Base-by-base conservation (phyloP, 2,113 vertebrate species). In the Silurus asotus region DNA sequence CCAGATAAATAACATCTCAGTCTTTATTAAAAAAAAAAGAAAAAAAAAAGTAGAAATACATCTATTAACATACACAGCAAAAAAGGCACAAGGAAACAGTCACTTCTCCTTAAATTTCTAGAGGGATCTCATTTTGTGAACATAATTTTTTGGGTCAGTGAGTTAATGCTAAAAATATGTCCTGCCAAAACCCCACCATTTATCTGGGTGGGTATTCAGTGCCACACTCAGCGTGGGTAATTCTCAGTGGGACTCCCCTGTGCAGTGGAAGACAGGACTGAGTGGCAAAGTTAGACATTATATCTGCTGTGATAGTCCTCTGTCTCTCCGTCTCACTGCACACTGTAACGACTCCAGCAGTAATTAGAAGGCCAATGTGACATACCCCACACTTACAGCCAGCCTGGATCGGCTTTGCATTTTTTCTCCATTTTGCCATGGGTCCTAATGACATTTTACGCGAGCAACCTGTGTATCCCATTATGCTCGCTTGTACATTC, bases 151-250 rank as follows among this genome's bases (percentile, higher is more conserved):
- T 93, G 94, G 94, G 93, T 95, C 94, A 95, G 88, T 25, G 93
- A 94, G 93, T 94, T 94, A 94, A 95, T 94, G 91, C 92, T 89
- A 92, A 94, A 95, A 94, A 91, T 91, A 94, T 86, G 93, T 92
- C 92, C 92, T 94, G 92, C 91, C 93, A 94, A 88, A 92, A 90
- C 83, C 89, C 87, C 55, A 87, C 86, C 89, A 94, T 93, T 94
- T 95, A 94, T 94, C 93, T 91, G 90, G 89, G 91, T 92, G 93
- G 88, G 90, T 94, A 89, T 93, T 93, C 90, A 82, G 89, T 94
- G 93, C 94, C 91, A 94, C 76, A 80, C 92, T 88, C 93, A 90
- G 91, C 89, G 84, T 91, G 92, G 89, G 86, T 92, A 89, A 93
- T 89, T 93, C 93, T 94, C 94, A 88, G 83, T 61, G 91, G 92